Evolutionary conservation across 1,140 invertebrate genomes (phyloP).

Genomic region (Ceratitis capitata): DNA sequence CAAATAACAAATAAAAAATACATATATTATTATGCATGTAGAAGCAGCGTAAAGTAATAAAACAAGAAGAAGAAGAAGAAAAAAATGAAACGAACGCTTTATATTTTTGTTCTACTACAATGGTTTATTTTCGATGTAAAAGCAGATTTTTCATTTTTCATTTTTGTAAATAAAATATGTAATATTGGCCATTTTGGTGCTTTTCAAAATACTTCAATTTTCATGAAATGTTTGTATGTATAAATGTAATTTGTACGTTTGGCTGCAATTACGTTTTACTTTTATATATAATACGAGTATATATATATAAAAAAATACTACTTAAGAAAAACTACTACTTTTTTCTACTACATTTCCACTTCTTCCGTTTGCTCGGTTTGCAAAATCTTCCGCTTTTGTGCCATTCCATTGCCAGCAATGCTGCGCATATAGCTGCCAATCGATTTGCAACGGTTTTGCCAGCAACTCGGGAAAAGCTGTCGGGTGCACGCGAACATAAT

Average conservation of each 20-base stretch:
- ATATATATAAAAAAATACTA: neutral
- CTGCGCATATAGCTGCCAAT: neutral
- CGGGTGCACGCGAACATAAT: slow-evolving; percentile 52
- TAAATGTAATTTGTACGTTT: slow-evolving; percentile 14
- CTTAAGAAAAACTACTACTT: no score
- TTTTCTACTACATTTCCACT: neutral
- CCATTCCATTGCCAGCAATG: neutral
- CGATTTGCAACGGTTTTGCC: neutral
- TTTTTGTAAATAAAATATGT: slow-evolving; percentile 35
- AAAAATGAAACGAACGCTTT: neutral
- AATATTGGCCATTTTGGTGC: slow-evolving; percentile 18
- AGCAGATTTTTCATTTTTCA: neutral
- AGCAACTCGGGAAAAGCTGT: slow-evolving; percentile 56
- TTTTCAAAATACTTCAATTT: neutral
- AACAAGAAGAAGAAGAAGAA: neutral
- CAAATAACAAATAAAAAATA: slow-evolving; percentile 3
- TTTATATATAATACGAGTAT: neutral
- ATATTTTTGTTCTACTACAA: neutral
- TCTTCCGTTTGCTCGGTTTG: no score
- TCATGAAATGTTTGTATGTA: no score
- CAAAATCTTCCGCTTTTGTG: neutral
- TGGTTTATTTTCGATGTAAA: slow-evolving; percentile 19
- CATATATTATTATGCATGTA: neutral
- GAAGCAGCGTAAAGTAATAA: neutral
- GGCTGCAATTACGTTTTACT: neutral